Conservation (phyloP, 2,888 invertebrate genomes). For the Papilio demoleus region DNA sequence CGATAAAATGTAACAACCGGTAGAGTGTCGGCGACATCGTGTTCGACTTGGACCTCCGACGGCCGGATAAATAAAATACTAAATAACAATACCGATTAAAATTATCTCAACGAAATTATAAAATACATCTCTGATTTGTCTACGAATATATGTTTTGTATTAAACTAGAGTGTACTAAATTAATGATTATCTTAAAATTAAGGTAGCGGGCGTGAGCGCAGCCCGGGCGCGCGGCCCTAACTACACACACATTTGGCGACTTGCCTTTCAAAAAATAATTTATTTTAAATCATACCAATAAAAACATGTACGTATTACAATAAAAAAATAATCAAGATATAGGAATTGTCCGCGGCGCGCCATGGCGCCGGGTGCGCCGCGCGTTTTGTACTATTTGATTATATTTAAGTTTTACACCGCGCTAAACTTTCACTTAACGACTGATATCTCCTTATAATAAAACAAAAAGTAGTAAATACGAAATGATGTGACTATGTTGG, state of each 20-base stretch:
- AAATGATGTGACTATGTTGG: background rate
- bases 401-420: background rate
- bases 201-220: conserved; percentile 54
- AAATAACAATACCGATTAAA: conserved; percentile 80
- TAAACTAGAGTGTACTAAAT: conserved; percentile 50
- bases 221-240: conserved; percentile 28
- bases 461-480: background rate
- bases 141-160: conserved; percentile 64
- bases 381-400: conserved; percentile 10
- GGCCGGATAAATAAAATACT: conserved; percentile 75
- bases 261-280: background rate
- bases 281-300: background rate
- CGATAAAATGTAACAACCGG: conserved; percentile 45
- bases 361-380: background rate
- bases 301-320: no score
- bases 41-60: conserved; percentile 43
- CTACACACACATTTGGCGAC: background rate
- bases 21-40: conserved; percentile 12
- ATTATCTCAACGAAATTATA: conserved; percentile 75
- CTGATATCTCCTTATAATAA: background rate
- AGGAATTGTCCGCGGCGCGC: background rate
- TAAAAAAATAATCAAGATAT: no score
- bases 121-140: conserved; percentile 70
- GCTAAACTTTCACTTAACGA: background rate
- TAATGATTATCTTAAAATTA: conserved; percentile 59